Percentiles rank a stretch among this genome's conserved stretches.
Evolutionary conservation across 2,888 invertebrate genomes (phyloP).

Genomic region (Copidosoma aretas): DNA sequence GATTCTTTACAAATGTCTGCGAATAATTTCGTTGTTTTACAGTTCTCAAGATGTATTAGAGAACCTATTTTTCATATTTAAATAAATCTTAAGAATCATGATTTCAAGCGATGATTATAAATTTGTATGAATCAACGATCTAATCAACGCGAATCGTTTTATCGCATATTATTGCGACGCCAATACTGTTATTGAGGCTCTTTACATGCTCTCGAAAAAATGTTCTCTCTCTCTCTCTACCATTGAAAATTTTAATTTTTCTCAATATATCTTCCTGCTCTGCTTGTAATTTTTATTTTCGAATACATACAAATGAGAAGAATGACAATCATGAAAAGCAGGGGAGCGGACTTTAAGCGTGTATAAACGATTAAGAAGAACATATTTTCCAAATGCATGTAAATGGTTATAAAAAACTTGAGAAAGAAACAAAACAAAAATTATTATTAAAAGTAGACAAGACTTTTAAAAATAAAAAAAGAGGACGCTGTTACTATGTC

Average conservation of each 20-base stretch:
- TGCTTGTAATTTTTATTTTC: constrained; percentile 3
- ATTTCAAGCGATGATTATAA: too few species aligned
- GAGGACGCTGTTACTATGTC: constrained; percentile 15
- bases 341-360: constrained; percentile 5
- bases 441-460: constrained; percentile 6
- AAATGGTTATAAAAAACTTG: constrained; percentile 31
- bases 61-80: too few species aligned
- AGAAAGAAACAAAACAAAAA: constrained; percentile 15
- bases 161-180: not conserved
- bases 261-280: not conserved
- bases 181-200: constrained; percentile 12
- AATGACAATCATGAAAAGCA: constrained; percentile 32
- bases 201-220: constrained; percentile 36
- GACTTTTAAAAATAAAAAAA: constrained; percentile 1
- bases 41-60: too few species aligned
- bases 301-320: not conserved
- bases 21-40: too few species aligned
- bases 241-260: not conserved
- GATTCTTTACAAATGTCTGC: too few species aligned
- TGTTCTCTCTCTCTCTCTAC: constrained; percentile 24
- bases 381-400: constrained; percentile 35
- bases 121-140: too few species aligned
- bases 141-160: not conserved
- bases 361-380: constrained; percentile 21
- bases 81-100: too few species aligned